Base-by-base conservation (phyloP, 2,797 vertebrate genomes). In the Oryzias sinensis region DNA sequence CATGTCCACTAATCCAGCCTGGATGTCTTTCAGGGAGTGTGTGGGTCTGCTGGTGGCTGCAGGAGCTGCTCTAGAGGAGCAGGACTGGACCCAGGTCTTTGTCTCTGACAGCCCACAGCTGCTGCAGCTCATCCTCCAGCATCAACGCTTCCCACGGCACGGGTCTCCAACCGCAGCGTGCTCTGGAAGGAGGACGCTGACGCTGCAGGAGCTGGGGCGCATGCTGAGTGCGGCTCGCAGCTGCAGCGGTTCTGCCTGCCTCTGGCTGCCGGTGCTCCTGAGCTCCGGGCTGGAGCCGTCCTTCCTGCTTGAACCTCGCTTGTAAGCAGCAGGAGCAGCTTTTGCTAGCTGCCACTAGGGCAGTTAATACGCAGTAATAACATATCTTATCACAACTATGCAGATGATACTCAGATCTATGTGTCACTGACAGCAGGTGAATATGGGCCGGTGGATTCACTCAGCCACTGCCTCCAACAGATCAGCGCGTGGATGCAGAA, bases 211-310 rank as follows among this genome's bases (percentile, higher is more conserved):
- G 25, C 45, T 90, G 17, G 51, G 53, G 11, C 72, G 47, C 5
- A 70, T 93, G 51, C 44, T 88, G 20, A 59, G 71, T 2, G 80
- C 78, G 59, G 85, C 82, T 0, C 60, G 81, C 4, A 47, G 43
- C n/a, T 70, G 83, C 22, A 42, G 76, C 1, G 25, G 48, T 3
- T 70, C 70, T 22, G 86, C 89, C 6, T 53, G 68, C 46, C 72
- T 76, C 49, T 93, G 91, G 90, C 83, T 93, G 58, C 85, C 91
- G 52, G 58, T 65, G 56, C 77, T 93, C 6, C 72, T 93, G 9
- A 76, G 65, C 43, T 84, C 88, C 0, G 91, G 91, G 43, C 65
- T 92, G 46, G 84, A 92, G 1, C 90, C 91, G 1, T 48, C 68
- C 22, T 41, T 86, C 1, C 76, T 93, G 48, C 76, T 91, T 20